phyloP scores from a whole-genome alignment of 2,888 invertebrate species.

The Octodonta nipae region DNA sequence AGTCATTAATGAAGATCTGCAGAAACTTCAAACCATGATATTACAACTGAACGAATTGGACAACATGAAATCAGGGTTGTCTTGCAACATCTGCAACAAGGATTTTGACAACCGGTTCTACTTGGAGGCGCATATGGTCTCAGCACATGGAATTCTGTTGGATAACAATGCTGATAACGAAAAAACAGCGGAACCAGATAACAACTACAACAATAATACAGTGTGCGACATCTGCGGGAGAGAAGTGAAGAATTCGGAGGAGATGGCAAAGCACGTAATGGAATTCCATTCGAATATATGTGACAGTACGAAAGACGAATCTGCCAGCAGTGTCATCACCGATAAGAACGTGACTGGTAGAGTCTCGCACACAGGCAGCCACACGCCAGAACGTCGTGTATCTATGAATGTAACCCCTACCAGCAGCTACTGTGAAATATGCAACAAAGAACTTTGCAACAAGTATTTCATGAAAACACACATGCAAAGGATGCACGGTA shows the following conservation, averaged over 20 bases:
- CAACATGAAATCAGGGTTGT: conserved; percentile 38
- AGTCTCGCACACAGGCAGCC: conserved; percentile 19
- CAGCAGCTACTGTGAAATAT: conserved; percentile 90
- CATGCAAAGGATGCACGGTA: conserved; percentile 97
- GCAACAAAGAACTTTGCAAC: conserved; percentile 97
- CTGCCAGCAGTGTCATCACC: conserved; percentile 37
- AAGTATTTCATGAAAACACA: conserved; percentile 99
- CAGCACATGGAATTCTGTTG: conserved; percentile 47
- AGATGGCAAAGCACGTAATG: conserved; percentile 53
- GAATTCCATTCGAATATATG: conserved; percentile 46
- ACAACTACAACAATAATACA: conserved; percentile 28
- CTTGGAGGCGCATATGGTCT: conserved; percentile 53
- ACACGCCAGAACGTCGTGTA: conserved; percentile 40
- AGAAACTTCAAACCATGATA: conserved; percentile 82
- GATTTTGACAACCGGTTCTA: conserved; percentile 60
- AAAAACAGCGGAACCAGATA: conserved; percentile 27
- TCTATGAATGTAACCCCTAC: conserved; percentile 54
- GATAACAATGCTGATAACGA: conserved; percentile 23
- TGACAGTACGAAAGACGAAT: conserved; percentile 26
- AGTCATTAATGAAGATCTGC: conserved; percentile 69
- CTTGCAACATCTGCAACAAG: conserved; percentile 58
- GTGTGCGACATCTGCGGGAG: conserved; percentile 36
- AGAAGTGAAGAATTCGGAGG: conserved; percentile 43
- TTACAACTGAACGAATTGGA: conserved; percentile 73
- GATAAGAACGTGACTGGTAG: conserved; percentile 19